Base-by-base conservation (phyloP, 2,113 vertebrate species). In the Oenanthe oenanthe region DNA sequence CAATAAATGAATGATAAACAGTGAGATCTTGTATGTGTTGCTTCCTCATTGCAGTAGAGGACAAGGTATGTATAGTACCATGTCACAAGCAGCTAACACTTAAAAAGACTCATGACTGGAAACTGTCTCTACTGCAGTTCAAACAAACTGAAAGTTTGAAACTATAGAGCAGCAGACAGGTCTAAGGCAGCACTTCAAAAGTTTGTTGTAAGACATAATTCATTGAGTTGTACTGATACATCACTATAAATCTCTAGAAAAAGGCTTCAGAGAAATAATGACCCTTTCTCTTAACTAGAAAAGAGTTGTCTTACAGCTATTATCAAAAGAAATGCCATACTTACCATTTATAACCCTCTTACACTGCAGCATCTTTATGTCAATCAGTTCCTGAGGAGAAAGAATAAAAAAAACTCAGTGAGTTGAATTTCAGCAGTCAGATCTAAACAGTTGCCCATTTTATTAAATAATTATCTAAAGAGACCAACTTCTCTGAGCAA, bases 351-450 rank as follows among this genome's bases (percentile, higher is more conserved):
- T 96, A 73, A 99, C 97, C 94, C 99, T 97, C 57, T 98, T 98
- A 98, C 99, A 99, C 96, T 99, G 98, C 68, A 98, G 97, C 99
- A 99, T 99, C 88, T 99, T 99, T 61, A 99, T 98, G 92, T 99
- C 99, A 58, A 99, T 99, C 93, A 99, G 97, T 96, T 99, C 99
- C 99, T 99, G 78, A 36, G 71, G 54, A 98, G 76, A 51, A 97
- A 95, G 4, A 47, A 57, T 19, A 81, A 79, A 71, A 48, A 92
- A 68, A 68, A 73, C 34, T 29, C 34, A 53, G 34, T 28, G 7
- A 95, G 18, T 48, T 60, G 7, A 63, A 83, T 8, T 67, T 63
- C 67, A 71, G 10, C 28, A 51, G 21, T 2, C 26, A 94, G 19
- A 13, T 67, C 24, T 71, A 68, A 67, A 34, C 28, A 91, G 17